A percentile compares a stretch with the other conserved stretches of the same genome.
Evolutionary conservation across 2,888 invertebrate genomes (phyloP).

Genomic region (Catocala sponsa): DNA sequence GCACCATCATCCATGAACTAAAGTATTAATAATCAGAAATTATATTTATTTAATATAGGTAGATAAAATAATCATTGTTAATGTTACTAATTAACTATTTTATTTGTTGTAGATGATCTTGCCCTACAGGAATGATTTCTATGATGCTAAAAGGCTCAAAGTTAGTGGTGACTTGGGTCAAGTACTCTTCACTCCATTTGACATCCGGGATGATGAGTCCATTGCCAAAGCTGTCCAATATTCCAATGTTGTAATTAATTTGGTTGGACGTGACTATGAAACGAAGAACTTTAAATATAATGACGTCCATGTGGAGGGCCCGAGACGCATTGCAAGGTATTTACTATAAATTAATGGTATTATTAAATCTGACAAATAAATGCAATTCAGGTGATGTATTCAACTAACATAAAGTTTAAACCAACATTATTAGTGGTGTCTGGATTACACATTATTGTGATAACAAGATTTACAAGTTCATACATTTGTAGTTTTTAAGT

Average conservation of each 20-base stretch:
- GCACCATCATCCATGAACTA: no score
- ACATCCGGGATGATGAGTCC: slow-evolving; percentile 95
- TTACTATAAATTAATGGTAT: no score
- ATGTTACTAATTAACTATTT: neutral
- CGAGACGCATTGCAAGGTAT: slow-evolving; percentile 93
- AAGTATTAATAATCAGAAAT: no score
- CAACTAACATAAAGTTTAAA: no score
- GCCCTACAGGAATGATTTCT: slow-evolving; percentile 96
- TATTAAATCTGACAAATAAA: no score
- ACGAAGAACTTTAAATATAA: slow-evolving; percentile 96
- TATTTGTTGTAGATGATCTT: slow-evolving; percentile 92
- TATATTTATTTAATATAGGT: no score
- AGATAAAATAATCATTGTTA: no score
- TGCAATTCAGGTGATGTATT: no score
- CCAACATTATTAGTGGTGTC: no score
- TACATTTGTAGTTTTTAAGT: no score
- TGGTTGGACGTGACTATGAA: slow-evolving; percentile 97
- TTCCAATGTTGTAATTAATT: slow-evolving; percentile 98
- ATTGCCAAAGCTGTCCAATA: slow-evolving; percentile 95
- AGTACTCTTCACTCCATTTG: slow-evolving; percentile 95
- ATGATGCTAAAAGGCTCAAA: slow-evolving; percentile 93
- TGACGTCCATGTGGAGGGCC: slow-evolving; percentile 96
- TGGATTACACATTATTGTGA: no score
- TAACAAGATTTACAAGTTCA: no score
- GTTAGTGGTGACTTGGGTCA: slow-evolving; percentile 98